Evolutionary conservation across 2,888 invertebrate species (phyloP), one percentile per base, ranked within the genome.

Genomic region (Neoascia interrupta): DNA sequence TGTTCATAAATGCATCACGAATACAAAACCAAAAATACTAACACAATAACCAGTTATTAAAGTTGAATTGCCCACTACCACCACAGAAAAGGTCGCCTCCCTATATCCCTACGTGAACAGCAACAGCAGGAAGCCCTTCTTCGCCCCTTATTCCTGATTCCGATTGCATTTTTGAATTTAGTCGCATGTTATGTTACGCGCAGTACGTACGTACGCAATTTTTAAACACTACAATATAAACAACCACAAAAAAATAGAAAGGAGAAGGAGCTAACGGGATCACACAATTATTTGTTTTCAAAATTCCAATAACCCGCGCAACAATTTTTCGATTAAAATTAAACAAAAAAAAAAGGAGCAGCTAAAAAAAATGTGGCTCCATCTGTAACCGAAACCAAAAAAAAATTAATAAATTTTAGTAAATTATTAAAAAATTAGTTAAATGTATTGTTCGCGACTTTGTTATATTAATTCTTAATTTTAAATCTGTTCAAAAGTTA

Each of bases 131-230:
- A 79, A 63, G 73, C 72, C 72, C 72, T 79, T 63, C 49, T 60
- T 79, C 51, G 79, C 60, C 79, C 73, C 73, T 79, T 79, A 73
- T 79, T 73, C 73, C 61, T 72, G 79, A 73, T 61, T 79, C 68
- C 21, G 73, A 79, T 73, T 79, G 79, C 79, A 73, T 73, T 79
- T 79, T 66, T 15, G 37, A 66, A 79, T 73, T 79, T 79, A 79
- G 79, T 79, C 79, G 73, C 79, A 68, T 79, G 61, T 43, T 73
- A 66, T 79, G 79, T 68, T 79, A 79, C 79, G 79, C 73, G 79
- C 66, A 43, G 60, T 73, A 79, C 79, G 79, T 54, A 76, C 60
- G 66, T 68, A 73, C 68, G 73, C 66, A 66, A 49, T 41, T 53
- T 45, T 53, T n/a, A 15, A 53, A 58, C 23, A 26, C 43, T 54